Percentiles rank a stretch among this genome's conserved stretches.
Conservation (phyloP, 1,140 invertebrate genomes). For the Venustaconcha ellipsiformis region DNA sequence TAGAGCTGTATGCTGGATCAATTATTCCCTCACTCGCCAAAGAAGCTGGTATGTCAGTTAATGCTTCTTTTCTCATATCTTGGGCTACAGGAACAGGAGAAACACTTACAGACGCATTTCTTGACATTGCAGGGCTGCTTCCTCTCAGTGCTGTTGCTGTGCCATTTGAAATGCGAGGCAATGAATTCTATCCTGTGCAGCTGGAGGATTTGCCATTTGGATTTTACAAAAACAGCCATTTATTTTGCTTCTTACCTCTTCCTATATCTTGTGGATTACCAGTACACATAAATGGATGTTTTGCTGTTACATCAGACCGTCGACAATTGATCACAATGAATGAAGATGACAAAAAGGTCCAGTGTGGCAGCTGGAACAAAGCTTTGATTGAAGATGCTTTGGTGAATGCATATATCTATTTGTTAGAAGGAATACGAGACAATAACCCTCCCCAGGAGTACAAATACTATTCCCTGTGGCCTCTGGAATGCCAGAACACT, state of each 20-base stretch:
- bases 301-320: conserved; percentile 23
- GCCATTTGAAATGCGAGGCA: conserved; percentile 1
- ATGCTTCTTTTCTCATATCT: conserved; percentile 17
- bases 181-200: background rate
- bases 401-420: background rate
- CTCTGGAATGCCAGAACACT: background rate
- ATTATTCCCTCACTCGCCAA: background rate
- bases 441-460: background rate
- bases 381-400: conserved; percentile 10
- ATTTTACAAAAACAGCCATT: conserved; percentile 20
- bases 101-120: background rate
- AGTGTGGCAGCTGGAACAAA: conserved; percentile 7
- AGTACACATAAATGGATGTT: conserved; percentile 33
- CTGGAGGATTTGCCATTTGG: conserved; percentile 15
- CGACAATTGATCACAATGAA: conserved; percentile 3
- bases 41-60: background rate
- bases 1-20: background rate
- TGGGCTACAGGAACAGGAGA: conserved; percentile 7
- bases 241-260: conserved; percentile 34
- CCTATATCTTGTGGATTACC: conserved; percentile 18
- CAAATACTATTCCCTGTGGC: conserved; percentile 11
- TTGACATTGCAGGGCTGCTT: conserved; percentile 16
- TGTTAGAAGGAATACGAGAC: conserved; percentile 1
- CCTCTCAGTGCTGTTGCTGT: conserved; percentile 30
- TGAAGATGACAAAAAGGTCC: conserved; percentile 18